Evolutionary conservation across 1,140 invertebrate genomes (phyloP), one percentile per base, ranked within the genome.

Genomic region (Lethocerus indicus): DNA sequence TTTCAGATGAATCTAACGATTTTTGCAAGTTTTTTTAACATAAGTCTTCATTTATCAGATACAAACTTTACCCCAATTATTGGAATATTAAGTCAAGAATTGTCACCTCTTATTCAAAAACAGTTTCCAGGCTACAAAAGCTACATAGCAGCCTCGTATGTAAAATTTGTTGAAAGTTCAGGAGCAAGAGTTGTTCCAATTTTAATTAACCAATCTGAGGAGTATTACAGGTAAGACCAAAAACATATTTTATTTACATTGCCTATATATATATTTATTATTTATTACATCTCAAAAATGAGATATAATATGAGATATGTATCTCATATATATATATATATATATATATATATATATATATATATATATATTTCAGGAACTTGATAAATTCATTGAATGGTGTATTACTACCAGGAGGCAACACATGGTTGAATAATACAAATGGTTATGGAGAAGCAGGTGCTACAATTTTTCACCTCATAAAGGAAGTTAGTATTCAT

Each of bases 131-230:
- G 71, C 53, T 62, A 72, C 1, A 40, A 20, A 18, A 78, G 78
- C 56, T 90, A 81, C 57, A 85, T 94, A 42, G 78, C 80, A 0
- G 79, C 87, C 1, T 85, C 83, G 0, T 93, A 93, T 59, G 83
- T 92, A 0, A 91, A 92, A 63, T 83, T 73, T 63, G 56, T 93
- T 7, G 87, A 92, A 68, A 69, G 76, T 46, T 74, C 79, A 14
- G 89, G 89, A 14, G 88, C 81, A 9, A 68, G 81, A 61, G 83
- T 85, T 4, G 76, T 88, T 2, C 87, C 89, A 1, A 79, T 93
- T 57, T 73, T 58, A 2, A 56, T 55, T 0, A 50, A 53, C 0
- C 32, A 56, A 21, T 44, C 51, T 26, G 21, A 53, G 20, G 23
- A 35, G 18, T 60, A 60, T 49, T 60, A 60, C 36, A 42, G 24